Evolutionary conservation across 2,888 invertebrate species (phyloP), one percentile per base, ranked within the genome.

Genomic region (Argyresthia goedartella): DNA sequence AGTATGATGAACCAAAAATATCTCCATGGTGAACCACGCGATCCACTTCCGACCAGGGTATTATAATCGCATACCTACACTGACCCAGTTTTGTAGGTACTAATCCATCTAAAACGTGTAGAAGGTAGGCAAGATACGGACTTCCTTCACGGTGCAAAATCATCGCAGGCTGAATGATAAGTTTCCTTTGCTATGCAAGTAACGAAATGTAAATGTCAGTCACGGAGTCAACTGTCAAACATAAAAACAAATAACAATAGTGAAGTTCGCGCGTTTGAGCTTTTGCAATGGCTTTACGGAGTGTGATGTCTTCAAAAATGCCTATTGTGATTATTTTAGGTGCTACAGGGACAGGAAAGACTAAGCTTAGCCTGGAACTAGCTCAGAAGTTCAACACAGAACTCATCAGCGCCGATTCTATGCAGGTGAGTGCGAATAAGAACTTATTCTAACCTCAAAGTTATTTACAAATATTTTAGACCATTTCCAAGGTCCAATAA

Each of bases 341-440:
- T 63, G 93, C 98, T 36, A 99, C 99, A 43, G 99, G 98, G 9
- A 93, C 95, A 7, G 99, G 99, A 53, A 99, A 99, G 88, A 97
- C 99, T 1, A 98, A 98, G 81, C 86, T 99, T 61, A 95, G 96
- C 53, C 88, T 99, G 54, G 95, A 98, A 87, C 85, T 99, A 58
- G 98, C 97, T 0, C 90, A 91, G 65, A 91, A 89, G 69, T 96
- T 94, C 76, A 89, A 89, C 59, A 95, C 96, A 33, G 98, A 99
- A 89, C 93, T 99, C 54, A 94, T 99, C 55, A 98, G 97, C 69
- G 98, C 98, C 0, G 99, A 99, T 90, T 98, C 99, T 15, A 99
- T 99, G 98, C 99, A 99, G 92, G 97, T 96, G 70, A 62, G 68
- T 50, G 8, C 8, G 2, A 25, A 41, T 8, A 33, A 35, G 10